A percentile compares a stretch with the other conserved stretches of the same genome.
These are phyloP conservation scores for Oncorhynchus nerka DNA, from an alignment of 2,113 vertebrate species.

Conservation along the genomic window DNA sequence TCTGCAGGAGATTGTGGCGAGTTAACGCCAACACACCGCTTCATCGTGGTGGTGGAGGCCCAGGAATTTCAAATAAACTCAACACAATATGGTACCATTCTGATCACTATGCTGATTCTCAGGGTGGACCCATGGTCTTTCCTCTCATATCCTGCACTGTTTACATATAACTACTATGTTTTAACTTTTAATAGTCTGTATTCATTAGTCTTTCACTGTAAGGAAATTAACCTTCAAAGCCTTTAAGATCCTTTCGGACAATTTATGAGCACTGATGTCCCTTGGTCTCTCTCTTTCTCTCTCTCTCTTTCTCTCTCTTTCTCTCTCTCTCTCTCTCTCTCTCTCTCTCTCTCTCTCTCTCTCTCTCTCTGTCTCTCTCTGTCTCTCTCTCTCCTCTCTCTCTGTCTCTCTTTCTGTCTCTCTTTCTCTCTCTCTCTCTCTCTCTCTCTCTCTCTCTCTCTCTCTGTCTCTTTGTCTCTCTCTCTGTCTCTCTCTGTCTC, in stretches of 20 bases:
- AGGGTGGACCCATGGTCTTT: neutral
- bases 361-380: no score
- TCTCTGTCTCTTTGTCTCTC: neutral
- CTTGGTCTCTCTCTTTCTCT: neutral
- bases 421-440: no score
- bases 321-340: no score
- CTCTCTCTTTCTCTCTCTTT: no score
- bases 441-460: no score
- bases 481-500: neutral
- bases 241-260: neutral
- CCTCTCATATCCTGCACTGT: neutral
- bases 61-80: neutral
- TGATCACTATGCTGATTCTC: neutral
- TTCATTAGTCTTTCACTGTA: neutral
- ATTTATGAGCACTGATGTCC: neutral
- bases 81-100: neutral
- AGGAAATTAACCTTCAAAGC: neutral
- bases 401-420: no score
- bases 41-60: neutral
- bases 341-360: no score
- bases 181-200: neutral
- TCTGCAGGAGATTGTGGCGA: conserved; percentile 17
- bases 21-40: conserved; percentile 8
- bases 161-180: neutral
- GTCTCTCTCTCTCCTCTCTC: no score